phyloP scores from a whole-genome alignment of 2,113 vertebrate species.

The Monopterus albus region DNA sequence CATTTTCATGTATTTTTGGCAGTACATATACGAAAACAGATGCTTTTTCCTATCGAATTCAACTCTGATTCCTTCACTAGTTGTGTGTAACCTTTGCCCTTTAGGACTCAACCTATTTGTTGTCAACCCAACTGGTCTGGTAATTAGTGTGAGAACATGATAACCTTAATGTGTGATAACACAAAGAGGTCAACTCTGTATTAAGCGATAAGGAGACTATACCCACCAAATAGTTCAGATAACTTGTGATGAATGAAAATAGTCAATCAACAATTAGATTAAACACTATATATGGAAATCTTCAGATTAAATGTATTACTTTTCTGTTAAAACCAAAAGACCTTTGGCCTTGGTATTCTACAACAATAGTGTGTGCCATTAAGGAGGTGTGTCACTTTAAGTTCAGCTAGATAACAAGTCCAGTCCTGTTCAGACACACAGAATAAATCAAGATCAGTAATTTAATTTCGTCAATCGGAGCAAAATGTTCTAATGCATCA shows the following conservation, averaged over 20 bases:
- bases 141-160: conserved; percentile 37
- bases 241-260: not conserved
- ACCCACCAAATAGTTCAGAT: not conserved
- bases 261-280: not conserved
- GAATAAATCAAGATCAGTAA: conserved; percentile 3
- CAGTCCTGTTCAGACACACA: conserved; percentile 13
- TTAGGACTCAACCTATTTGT: conserved; percentile 29
- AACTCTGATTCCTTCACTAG: conserved; percentile 14
- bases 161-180: conserved; percentile 35
- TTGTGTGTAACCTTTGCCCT: conserved; percentile 43
- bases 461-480: not conserved
- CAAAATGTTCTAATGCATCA: not conserved
- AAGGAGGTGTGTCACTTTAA: conserved; percentile 15
- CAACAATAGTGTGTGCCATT: not conserved
- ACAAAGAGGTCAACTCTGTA: not conserved
- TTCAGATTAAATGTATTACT: too few relatives aligned
- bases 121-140: conserved; percentile 4
- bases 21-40: too few relatives aligned
- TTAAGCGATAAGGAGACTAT: not conserved
- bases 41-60: not conserved
- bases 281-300: too few relatives aligned
- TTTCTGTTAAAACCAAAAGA: conserved; percentile 5
- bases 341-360: conserved; percentile 10
- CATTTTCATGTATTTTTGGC: too few relatives aligned
- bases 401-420: conserved; percentile 22